phyloP scores from a whole-genome alignment of 2,888 invertebrate genomes.

The Exocentrus adspersus region DNA sequence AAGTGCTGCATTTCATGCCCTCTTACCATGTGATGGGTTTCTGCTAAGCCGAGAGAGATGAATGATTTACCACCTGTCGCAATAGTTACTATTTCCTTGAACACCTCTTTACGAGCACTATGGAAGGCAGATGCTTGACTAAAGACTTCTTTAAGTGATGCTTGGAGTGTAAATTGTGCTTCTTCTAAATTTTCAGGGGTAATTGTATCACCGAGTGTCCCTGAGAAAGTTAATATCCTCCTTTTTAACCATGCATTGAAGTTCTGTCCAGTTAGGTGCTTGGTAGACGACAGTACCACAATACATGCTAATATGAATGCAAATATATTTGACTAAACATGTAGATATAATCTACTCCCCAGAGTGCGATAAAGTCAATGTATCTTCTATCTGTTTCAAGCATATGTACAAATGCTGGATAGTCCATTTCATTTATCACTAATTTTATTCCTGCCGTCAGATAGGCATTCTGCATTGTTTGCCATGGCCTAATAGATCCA shows the following conservation, averaged over 20 bases:
- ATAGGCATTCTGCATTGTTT: no score
- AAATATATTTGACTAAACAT: no score
- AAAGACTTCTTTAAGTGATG: neutral
- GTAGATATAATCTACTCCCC: no score
- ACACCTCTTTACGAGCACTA: neutral
- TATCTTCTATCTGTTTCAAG: no score
- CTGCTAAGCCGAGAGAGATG: neutral
- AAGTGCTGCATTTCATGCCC: conserved; percentile 16
- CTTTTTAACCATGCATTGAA: neutral
- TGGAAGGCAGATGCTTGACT: neutral
- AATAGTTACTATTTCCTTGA: neutral
- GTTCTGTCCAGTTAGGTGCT: neutral
- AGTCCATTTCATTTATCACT: no score
- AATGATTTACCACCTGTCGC: neutral
- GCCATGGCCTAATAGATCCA: no score
- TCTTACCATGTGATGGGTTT: conserved; percentile 5
- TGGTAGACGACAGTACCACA: no score
- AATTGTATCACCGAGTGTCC: neutral
- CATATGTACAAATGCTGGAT: no score
- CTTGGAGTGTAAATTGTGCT: neutral
- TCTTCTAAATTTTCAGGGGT: neutral
- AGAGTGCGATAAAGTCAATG: no score
- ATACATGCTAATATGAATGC: no score
- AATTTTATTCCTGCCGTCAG: no score
- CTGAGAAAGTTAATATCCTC: neutral